Conservation (phyloP, 2,888 invertebrate genomes). For the Agrilus mali region DNA sequence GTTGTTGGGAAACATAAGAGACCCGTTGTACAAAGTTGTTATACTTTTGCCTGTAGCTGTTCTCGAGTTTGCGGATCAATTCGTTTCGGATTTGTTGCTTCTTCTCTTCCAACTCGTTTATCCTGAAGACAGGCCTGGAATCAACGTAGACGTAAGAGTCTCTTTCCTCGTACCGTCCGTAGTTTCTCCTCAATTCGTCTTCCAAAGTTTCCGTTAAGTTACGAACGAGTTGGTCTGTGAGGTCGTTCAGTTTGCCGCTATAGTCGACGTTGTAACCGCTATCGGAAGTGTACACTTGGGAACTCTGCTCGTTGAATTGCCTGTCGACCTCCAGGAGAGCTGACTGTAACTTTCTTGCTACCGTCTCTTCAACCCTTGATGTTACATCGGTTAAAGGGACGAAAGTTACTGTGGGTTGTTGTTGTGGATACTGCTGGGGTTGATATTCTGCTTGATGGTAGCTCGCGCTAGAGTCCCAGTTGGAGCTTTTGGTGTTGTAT, state of each 20-base stretch:
- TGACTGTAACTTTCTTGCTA: constrained; percentile 22
- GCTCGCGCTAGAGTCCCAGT: not conserved
- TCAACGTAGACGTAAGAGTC: constrained; percentile 22
- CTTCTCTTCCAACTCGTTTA: constrained; percentile 24
- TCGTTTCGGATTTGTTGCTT: constrained; percentile 26
- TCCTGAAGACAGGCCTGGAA: constrained; percentile 25
- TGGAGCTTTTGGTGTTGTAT: not conserved
- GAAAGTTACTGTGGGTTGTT: not conserved
- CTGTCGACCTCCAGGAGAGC: constrained; percentile 20
- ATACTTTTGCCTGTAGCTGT: constrained; percentile 13
- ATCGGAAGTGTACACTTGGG: constrained; percentile 7
- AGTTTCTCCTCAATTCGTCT: constrained; percentile 22
- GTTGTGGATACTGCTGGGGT: too few relatives aligned
- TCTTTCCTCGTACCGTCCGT: constrained; percentile 25
- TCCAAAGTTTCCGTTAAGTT: constrained; percentile 27
- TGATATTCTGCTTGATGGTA: not conserved
- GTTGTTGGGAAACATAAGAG: not conserved
- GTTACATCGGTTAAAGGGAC: constrained; percentile 23
- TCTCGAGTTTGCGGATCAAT: constrained; percentile 21
- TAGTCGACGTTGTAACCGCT: constrained; percentile 14
- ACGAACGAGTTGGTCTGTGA: constrained; percentile 23
- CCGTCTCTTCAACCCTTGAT: constrained; percentile 23
- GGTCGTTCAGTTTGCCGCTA: constrained; percentile 20
- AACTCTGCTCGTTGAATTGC: constrained; percentile 13
- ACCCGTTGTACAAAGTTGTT: constrained; percentile 7